A percentile compares a stretch with the other conserved stretches of the same genome.
These are phyloP conservation scores for Arenaria interpres DNA, from an alignment of 2,113 vertebrate genomes.

Conservation along the genomic window DNA sequence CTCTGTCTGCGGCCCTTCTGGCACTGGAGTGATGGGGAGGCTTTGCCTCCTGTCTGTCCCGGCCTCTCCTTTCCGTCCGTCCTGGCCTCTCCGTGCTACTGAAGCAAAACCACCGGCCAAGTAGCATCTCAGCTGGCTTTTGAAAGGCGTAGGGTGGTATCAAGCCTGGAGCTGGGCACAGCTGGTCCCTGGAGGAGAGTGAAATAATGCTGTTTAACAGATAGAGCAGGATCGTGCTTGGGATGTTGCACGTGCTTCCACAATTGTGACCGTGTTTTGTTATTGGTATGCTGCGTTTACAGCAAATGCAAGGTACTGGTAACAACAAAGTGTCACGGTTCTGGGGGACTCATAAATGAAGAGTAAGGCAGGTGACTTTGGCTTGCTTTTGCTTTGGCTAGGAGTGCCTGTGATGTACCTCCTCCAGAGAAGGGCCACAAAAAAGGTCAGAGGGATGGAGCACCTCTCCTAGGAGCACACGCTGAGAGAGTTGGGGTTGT, in stretches of 20 bases:
- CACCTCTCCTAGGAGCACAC: background rate
- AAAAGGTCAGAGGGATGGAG: background rate
- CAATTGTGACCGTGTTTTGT: background rate
- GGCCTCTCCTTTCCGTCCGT: no score
- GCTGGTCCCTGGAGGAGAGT: background rate
- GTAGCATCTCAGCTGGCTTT: rapidly evolving
- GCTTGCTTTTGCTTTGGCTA: background rate
- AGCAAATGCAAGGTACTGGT: rapidly evolving
- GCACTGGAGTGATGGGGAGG: background rate
- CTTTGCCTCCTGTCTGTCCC: rapidly evolving
- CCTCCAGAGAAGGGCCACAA: background rate
- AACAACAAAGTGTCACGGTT: rapidly evolving
- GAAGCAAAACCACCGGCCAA: rapidly evolving
- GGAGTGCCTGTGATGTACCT: background rate
- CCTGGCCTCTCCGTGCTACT: rapidly evolving
- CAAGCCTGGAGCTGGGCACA: rapidly evolving
- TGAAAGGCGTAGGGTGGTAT: rapidly evolving
- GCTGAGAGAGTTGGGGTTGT: background rate
- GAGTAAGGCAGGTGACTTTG: background rate
- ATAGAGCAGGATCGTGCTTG: rapidly evolving
- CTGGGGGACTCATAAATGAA: background rate
- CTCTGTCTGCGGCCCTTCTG: rapidly evolving
- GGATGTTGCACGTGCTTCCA: background rate
- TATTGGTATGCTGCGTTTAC: background rate
- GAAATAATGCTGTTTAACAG: background rate